Percentiles rank a stretch among this genome's conserved stretches.
Evolutionary conservation across 2,113 vertebrate species (phyloP).

Genomic region (Lagopus muta): DNA sequence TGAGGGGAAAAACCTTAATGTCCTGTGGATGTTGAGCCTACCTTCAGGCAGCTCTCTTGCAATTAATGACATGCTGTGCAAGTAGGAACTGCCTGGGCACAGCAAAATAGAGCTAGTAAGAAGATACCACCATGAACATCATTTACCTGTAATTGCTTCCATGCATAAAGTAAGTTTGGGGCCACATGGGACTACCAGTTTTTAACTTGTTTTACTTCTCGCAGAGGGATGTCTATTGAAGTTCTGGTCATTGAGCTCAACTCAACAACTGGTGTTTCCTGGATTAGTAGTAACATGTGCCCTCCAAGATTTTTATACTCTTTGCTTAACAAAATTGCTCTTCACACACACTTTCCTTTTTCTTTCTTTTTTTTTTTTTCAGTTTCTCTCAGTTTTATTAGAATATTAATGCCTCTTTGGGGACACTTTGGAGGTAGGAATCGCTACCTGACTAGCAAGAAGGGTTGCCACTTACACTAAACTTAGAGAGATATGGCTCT

Average conservation of each 20-base stretch:
- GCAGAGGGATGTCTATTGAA: background rate
- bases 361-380: background rate
- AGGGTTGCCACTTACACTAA: background rate
- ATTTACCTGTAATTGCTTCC: background rate
- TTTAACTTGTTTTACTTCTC: background rate
- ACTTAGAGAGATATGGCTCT: background rate
- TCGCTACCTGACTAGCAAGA: background rate
- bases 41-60: constrained; percentile 35
- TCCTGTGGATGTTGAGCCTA: constrained; percentile 21
- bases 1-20: constrained; percentile 13
- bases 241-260: background rate
- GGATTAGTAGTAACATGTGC: background rate
- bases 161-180: background rate
- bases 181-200: background rate
- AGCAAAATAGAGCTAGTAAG: constrained; percentile 32
- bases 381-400: background rate
- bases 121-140: background rate
- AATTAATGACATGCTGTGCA: constrained; percentile 35
- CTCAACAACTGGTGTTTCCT: background rate
- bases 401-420: background rate
- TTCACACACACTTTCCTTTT: background rate
- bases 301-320: background rate
- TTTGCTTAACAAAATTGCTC: background rate
- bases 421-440: background rate
- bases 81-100: background rate